Evolutionary conservation across 2,888 invertebrate species (phyloP).

Genomic region (Glaucopsyche alexis): DNA sequence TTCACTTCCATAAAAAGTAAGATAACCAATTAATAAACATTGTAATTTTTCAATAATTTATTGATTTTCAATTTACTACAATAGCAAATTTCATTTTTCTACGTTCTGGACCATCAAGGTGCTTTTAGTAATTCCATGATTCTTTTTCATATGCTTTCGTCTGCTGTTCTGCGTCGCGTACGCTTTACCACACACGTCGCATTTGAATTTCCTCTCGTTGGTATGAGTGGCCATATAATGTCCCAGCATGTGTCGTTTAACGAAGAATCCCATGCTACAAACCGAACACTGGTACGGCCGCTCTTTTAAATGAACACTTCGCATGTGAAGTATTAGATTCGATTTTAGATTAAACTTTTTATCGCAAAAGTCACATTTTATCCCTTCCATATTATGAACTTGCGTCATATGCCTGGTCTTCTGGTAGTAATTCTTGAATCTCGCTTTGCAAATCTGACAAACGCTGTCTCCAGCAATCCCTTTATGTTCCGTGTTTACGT

Average conservation of each 20-base stretch:
- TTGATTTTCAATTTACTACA: constrained; percentile 33
- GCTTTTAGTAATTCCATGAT: constrained; percentile 57
- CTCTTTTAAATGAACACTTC: constrained; percentile 68
- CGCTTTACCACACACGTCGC: constrained; percentile 81
- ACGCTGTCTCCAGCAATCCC: constrained; percentile 71
- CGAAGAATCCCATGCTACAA: constrained; percentile 71
- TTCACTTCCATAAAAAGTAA: too few relatives aligned
- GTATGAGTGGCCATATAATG: constrained; percentile 74
- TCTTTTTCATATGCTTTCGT: constrained; percentile 70
- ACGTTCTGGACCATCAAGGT: constrained; percentile 36
- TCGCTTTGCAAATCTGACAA: constrained; percentile 69
- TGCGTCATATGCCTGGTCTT: constrained; percentile 72
- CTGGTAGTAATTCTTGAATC: constrained; percentile 72
- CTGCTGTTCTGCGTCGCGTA: constrained; percentile 70
- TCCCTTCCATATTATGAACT: constrained; percentile 66
- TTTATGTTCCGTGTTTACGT: constrained; percentile 67
- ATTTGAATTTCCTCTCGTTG: constrained; percentile 78
- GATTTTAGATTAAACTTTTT: constrained; percentile 71
- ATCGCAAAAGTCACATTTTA: constrained; percentile 68
- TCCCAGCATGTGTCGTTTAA: constrained; percentile 68
- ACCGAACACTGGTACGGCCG: constrained; percentile 68
- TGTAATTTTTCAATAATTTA: constrained; percentile 7
- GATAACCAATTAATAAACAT: background rate
- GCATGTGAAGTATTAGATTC: constrained; percentile 64
- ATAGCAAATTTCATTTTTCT: constrained; percentile 32